Evolutionary conservation across 2,797 vertebrate species (phyloP), one percentile per base, ranked within the genome.

Genomic region (Phyllotis vaccarum): DNA sequence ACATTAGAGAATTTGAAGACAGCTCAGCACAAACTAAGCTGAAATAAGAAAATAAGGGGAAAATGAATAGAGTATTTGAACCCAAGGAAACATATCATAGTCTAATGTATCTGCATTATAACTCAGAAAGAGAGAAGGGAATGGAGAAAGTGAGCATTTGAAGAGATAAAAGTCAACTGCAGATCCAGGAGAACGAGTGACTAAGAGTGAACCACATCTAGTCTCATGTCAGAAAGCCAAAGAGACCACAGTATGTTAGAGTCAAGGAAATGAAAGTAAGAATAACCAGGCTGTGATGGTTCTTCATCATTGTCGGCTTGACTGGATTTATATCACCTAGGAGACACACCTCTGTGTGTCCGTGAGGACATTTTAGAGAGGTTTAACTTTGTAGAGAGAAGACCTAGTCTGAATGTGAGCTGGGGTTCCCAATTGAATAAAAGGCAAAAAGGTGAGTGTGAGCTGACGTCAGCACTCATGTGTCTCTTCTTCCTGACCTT

Each of bases 1-100:
- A 87, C 1, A 58, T 72, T 87, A 72, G 64, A 87, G 92, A 88
- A 72, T 43, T 87, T 93, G 75, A 92, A 46, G 31, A 79, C 24
- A 80, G 54, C 7, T 87, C 52, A 70, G 1, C 88, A 78, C 11
- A 72, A 93, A 80, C 70, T n/a, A 80, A 72, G 31, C 40, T 79
- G 21, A 80, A 80, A 27, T n/a, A 54, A 70, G 75, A 60, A 60
- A 75, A 89, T 43, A 74, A 49, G 24, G 52, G 34, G 27, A 40
- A 88, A 88, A 60, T 74, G 12, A 74, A 54, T 34, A 66, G 83
- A 80, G 49, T 17, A 37, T 58, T 19, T 72, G 52, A 79, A 2
- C 31, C 4, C 58, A 24, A 4, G 31, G 22, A 70, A 87, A 86
- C 29, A 54, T n/a, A 58, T 46, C 6, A 66, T 22, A 76, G 37